phyloP scores from a whole-genome alignment of 2,113 vertebrate species.

The Barnardius zonarius region DNA sequence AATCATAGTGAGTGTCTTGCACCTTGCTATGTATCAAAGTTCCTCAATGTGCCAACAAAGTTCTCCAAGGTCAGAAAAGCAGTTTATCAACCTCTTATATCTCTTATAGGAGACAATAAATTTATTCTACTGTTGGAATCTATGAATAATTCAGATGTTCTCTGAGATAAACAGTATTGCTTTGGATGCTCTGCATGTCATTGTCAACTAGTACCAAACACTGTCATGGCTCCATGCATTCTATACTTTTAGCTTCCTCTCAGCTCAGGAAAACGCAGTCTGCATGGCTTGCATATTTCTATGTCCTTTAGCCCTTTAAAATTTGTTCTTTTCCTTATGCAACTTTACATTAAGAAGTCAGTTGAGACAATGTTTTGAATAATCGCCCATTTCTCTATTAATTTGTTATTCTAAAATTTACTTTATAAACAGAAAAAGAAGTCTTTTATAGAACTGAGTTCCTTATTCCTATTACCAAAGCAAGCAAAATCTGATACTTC shows the following conservation, averaged over 20 bases:
- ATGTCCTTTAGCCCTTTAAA: not conserved
- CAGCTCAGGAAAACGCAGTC: not conserved
- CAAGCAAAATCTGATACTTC: not conserved
- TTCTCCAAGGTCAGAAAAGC: slow-evolving; percentile 82
- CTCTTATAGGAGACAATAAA: slow-evolving; percentile 77
- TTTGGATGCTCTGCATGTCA: slow-evolving; percentile 58
- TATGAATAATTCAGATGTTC: slow-evolving; percentile 81
- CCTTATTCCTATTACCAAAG: not conserved
- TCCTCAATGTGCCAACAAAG: slow-evolving; percentile 78
- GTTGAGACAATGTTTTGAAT: not conserved
- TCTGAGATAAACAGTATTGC: slow-evolving; percentile 70
- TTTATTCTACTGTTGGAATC: slow-evolving; percentile 74
- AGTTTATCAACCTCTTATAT: slow-evolving; percentile 82
- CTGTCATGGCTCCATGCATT: not conserved
- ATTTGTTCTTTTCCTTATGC: not conserved
- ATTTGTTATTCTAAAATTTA: not conserved
- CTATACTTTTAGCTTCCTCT: not conserved
- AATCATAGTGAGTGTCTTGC: slow-evolving; percentile 69
- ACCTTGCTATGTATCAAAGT: slow-evolving; percentile 76
- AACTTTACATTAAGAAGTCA: not conserved
- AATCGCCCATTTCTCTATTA: not conserved
- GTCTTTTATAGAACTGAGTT: not conserved
- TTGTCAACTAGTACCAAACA: slow-evolving; percentile 49
- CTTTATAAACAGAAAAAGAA: not conserved
- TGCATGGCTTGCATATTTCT: not conserved